Evolutionary conservation across 2,888 invertebrate genomes (phyloP), one percentile per base, ranked within the genome.

Genomic region (Diloba caeruleocephala): DNA sequence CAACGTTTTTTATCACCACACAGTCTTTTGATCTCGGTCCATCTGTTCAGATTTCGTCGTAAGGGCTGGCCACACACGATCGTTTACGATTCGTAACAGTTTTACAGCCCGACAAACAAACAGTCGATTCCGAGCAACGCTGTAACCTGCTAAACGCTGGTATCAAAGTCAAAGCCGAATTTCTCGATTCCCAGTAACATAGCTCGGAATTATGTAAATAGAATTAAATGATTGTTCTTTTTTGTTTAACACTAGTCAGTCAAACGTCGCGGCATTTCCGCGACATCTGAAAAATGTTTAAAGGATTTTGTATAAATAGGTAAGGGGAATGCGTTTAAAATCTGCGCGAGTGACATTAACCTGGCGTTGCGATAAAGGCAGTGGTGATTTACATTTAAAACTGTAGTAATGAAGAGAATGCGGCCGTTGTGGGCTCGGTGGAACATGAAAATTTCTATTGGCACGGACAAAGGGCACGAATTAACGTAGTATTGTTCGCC

Each of bases 11-110:
- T 91, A 92, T 90, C 87, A 83, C 85, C 82, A 70, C 76, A 72
- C 53, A 76, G 73, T 81, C 89, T 87, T 92, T 93, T 93, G 93
- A 93, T 92, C 85, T 92, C 85, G 59, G 78, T 79, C 88, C 93
- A 92, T 92, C 93, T 92, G 93, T 87, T 85, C 85, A 79, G 85
- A 88, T 86, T 92, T 93, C 93, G 92, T 88, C 89, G 92, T 93
- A 93, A 93, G 92, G 90, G 89, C 89, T 88, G 92, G 86, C 93
- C 92, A 93, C 93, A 92, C 93, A 91, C 92, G 91, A 87, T 64
- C 86, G 89, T 92, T 92, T 93, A 92, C 92, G 88, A 85, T 85
- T 85, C 88, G 78, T 87, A 88, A 87, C 91, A 85, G 89, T 91
- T 92, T 92, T 89, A 92, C 90, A 87, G 80, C 81, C 82, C 74